Conservation (phyloP, 2,113 vertebrate species). For the Corythoichthys intestinalis region DNA sequence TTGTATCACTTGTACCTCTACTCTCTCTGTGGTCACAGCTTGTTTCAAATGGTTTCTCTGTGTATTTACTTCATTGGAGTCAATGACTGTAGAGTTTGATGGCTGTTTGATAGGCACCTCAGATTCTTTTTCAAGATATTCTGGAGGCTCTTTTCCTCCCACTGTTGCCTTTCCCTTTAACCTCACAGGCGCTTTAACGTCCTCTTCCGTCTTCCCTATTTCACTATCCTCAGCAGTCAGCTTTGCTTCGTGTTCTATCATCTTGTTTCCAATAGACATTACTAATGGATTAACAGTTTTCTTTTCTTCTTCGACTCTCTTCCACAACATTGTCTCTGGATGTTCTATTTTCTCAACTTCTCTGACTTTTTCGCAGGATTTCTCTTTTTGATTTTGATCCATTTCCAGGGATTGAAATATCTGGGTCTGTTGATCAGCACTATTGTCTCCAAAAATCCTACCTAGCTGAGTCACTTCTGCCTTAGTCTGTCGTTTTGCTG, state of each 20-base stretch:
- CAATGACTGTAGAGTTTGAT: conserved; percentile 7
- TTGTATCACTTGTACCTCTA: conserved; percentile 1
- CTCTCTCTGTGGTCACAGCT: conserved; percentile 4
- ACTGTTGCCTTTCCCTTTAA: conserved; percentile 30
- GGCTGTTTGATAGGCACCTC: conserved; percentile 30
- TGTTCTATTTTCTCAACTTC: conserved; percentile 10
- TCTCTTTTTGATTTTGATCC: conserved; percentile 13
- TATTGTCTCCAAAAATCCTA: conserved; percentile 1
- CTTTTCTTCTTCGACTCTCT: conserved; percentile 22
- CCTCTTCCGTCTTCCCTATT: conserved; percentile 29
- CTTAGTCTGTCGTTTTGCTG: conserved; percentile 11
- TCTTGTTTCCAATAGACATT: conserved; percentile 10
- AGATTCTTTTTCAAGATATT: conserved; percentile 12
- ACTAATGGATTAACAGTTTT: conserved; percentile 11
- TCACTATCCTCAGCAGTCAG: conserved; percentile 4
- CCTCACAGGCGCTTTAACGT: conserved; percentile 43
- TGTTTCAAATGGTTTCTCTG: conserved; percentile 1
- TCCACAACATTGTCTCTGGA: conserved; percentile 2
- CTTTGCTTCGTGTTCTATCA: conserved; percentile 3
- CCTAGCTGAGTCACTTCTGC: conserved; percentile 16
- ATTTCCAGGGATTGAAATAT: not conserved
- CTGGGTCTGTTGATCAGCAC: conserved; percentile 21
- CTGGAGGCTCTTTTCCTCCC: not conserved
- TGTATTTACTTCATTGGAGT: conserved; percentile 19
- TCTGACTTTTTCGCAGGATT: conserved; percentile 13